Base-by-base conservation (phyloP, 2,797 vertebrate genomes). In the Taeniopygia guttata region DNA sequence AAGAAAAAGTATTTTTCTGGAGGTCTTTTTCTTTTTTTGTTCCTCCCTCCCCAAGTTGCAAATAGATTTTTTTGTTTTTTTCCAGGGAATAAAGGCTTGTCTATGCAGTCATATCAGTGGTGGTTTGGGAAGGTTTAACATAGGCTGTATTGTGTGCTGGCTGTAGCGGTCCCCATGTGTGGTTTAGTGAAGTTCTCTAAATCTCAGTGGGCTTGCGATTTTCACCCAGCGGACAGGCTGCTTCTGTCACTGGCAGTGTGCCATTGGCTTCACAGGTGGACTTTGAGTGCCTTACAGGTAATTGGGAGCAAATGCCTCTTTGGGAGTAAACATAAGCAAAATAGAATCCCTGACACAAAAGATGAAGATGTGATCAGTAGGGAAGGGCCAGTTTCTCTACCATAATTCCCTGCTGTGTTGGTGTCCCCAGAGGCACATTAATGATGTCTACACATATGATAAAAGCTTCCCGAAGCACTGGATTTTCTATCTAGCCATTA, bases 391-490 rank as follows among this genome's bases (percentile, higher is more conserved):
- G 9, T 25, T 12, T 43, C 29, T 52, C 18, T 66, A 4, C 48
- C 3, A 2, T 0, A 2, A 22, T 64, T 78, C n/a, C 6, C 26
- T 52, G 11, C 12, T 11, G 2, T 19, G 9, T 26, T 80, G 9
- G 13, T 80, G 45, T 3, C 14, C 30, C 25, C 20, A n/a, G 32
- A 81, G 21, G 9, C 15, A 36, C 27, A 16, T 4, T 36, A 23
- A 16, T 40, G 66, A 25, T 30, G 11, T 13, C 12, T 51, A 9
- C 5, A 29, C 1, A 1, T 7, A 21, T 16, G 6, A 13, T 55
- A 46, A 58, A 67, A 7, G 3, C 48, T 81, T 42, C 30, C 21
- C 40, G 46, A 34, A 15, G 7, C 2, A n/a, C 38, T 23, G 18
- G 51, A 27, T 40, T 84, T 70, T 49, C 36, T 34, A 26, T 22